These are phyloP conservation scores for Anastrepha ludens DNA, from an alignment of 1,140 invertebrate genomes.

Conservation along the genomic window DNA sequence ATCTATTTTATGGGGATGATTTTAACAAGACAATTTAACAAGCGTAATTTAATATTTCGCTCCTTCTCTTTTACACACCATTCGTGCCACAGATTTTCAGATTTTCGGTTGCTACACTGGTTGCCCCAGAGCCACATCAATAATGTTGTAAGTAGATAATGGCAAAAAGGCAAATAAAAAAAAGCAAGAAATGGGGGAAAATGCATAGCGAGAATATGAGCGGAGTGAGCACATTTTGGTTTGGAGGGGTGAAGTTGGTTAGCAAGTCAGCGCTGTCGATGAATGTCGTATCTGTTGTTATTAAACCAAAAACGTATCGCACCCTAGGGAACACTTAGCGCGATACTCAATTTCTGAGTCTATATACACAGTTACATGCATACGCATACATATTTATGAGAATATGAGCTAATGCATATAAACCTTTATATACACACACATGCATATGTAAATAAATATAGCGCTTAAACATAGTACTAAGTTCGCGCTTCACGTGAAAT, in stretches of 20 bases:
- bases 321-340: slow-evolving; percentile 72
- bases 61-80: slow-evolving; percentile 37
- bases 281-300: slow-evolving; percentile 35
- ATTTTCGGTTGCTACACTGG: slow-evolving; percentile 8
- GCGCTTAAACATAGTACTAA: no score
- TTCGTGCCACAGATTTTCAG: slow-evolving; percentile 3
- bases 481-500: no score
- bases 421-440: background rate
- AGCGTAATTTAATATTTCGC: slow-evolving; percentile 73
- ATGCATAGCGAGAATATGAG: background rate
- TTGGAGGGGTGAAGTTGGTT: background rate
- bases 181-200: background rate
- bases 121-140: slow-evolving; percentile 36
- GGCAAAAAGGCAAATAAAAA: background rate
- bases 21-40: slow-evolving; percentile 74
- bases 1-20: slow-evolving; percentile 73
- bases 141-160: slow-evolving; percentile 46
- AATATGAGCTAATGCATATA: background rate
- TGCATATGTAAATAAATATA: background rate
- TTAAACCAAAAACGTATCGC: slow-evolving; percentile 69
- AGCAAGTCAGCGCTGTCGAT: background rate
- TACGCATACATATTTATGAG: background rate
- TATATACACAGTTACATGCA: background rate
- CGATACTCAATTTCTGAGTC: slow-evolving; percentile 4
- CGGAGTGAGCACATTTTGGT: background rate